Base-by-base conservation (phyloP, 2,888 invertebrate genomes). In the Scaeva pyrastri region DNA sequence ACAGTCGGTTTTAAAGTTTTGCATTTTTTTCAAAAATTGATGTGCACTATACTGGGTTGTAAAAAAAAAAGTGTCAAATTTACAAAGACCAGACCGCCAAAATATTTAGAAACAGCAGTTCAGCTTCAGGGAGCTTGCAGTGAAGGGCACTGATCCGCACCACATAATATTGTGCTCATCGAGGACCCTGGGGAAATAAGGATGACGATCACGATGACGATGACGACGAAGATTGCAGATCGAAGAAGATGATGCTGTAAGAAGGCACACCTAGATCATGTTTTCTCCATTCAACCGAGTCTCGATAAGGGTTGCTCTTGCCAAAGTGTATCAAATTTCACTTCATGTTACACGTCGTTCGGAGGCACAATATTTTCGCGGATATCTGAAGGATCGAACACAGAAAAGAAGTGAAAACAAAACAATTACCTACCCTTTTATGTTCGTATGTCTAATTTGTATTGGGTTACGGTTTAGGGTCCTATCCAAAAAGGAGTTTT, bases 211-310 rank as follows among this genome's bases (percentile, higher is more conserved):
- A n/a, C n/a, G n/a, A n/a, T n/a, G 62, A 52, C 66, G 41, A 56
- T 6, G 19, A 45, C n/a, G 48, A 50, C 16, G 39, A 62, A 23
- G 77, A n/a, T n/a, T n/a, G n/a, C n/a, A n/a, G n/a, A n/a, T n/a
- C n/a, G n/a, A 78, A 16, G 87, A 82, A 55, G 75, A 78, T 87
- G 83, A 87, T 87, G 87, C 87, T 66, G 87, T 79, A 87, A 87
- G 87, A 83, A 87, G 87, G 87, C 87, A 87, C 87, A 87, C 87
- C 87, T 87, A 83, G 83, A 87, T 87, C 87, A 87, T 87, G 87
- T 87, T 87, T 83, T 87, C 74, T 83, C 79, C 83, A 87, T 79
- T 83, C 78, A 87, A 56, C 78, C 75, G 77, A 82, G 81, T 79
- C 75, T 87, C 78, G 83, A 87, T 83, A 83, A 87, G 82, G 87